Conservation (phyloP, 2,797 vertebrate genomes). For the Mionectes olivaceus region DNA sequence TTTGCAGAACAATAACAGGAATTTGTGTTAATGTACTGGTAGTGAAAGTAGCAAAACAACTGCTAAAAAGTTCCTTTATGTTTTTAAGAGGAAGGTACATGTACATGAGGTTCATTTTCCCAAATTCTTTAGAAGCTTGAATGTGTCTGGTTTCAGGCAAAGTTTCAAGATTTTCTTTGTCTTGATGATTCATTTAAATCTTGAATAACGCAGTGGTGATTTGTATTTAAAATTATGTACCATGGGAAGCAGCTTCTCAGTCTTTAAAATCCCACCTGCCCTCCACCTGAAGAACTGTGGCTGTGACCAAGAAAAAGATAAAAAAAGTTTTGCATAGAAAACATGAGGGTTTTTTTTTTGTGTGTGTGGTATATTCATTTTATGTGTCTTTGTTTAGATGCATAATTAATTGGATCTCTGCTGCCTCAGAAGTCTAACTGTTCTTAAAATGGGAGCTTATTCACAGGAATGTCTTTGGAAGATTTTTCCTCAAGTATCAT, state of each 20-base stretch:
- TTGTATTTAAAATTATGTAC: neutral
- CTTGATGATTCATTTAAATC: neutral
- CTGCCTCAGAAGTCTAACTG: neutral
- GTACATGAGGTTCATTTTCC: neutral
- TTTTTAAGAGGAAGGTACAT: neutral
- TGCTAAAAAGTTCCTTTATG: neutral
- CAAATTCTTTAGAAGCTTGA: neutral
- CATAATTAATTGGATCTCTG: neutral
- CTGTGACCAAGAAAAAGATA: neutral
- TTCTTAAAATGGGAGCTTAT: neutral
- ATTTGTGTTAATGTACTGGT: neutral
- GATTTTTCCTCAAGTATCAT: neutral
- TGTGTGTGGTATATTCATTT: neutral
- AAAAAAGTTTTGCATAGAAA: neutral
- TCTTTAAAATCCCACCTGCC: neutral
- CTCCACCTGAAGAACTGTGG: neutral
- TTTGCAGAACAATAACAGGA: neutral
- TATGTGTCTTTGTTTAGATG: neutral
- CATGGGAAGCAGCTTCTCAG: neutral
- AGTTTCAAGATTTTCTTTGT: neutral
- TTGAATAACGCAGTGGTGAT: neutral
- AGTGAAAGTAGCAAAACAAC: neutral
- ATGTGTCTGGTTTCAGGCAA: neutral
- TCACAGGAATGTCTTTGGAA: neutral
- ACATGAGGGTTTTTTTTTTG: neutral